Percentiles rank a stretch among this genome's conserved stretches.
phyloP scores from a whole-genome alignment of 2,888 invertebrate species.

The Aethes cnicana region DNA sequence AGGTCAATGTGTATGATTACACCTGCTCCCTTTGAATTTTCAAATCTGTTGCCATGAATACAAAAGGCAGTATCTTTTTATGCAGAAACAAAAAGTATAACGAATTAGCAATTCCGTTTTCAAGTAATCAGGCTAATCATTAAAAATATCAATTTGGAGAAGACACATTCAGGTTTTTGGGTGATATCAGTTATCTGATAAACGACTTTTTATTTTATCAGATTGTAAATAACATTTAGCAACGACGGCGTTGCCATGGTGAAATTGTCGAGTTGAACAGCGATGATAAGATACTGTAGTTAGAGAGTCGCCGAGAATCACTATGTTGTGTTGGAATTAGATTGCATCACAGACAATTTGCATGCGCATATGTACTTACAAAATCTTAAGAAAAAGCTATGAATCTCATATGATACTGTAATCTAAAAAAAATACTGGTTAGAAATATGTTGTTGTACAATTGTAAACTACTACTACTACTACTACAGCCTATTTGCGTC shows the following conservation, averaged over 20 bases:
- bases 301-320: conserved; percentile 3
- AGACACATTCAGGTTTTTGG: background rate
- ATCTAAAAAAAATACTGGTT: too few species aligned
- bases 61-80: background rate
- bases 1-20: conserved; percentile 28
- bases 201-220: conserved; percentile 5
- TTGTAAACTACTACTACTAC: too few species aligned
- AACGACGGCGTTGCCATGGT: conserved; percentile 6
- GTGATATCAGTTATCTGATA: background rate
- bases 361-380: too few species aligned
- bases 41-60: background rate
- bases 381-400: too few species aligned
- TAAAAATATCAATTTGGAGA: background rate
- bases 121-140: too few species aligned
- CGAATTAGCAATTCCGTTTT: too few species aligned
- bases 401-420: too few species aligned
- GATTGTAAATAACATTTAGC: conserved; percentile 12
- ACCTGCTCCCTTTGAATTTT: conserved; percentile 19
- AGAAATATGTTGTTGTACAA: too few species aligned
- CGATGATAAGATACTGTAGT: conserved; percentile 13
- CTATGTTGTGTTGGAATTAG: conserved; percentile 5
- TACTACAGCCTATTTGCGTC: too few species aligned
- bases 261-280: background rate
- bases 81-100: too few species aligned
- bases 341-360: conserved; percentile 7